Percentiles rank a stretch among this genome's conserved stretches.
These are phyloP conservation scores for Stigmatopora argus DNA, from an alignment of 2,113 vertebrate species.

Conservation along the genomic window DNA sequence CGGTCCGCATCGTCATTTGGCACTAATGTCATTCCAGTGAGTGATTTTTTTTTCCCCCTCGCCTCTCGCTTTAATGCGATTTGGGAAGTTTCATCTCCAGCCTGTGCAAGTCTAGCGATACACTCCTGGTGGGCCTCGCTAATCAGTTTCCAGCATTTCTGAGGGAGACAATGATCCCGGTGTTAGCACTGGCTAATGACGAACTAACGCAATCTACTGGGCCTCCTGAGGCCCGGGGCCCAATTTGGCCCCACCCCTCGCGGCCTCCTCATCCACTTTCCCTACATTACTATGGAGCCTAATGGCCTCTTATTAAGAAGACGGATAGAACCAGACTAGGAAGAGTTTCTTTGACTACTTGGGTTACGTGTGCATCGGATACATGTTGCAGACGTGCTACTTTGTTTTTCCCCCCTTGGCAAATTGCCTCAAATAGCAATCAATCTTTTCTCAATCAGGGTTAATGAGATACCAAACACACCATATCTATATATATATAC, in stretches of 20 bases:
- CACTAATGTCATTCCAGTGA: slow-evolving; percentile 84
- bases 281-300: slow-evolving; percentile 69
- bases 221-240: slow-evolving; percentile 55
- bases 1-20: slow-evolving; percentile 74
- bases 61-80: slow-evolving; percentile 64
- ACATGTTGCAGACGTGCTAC: slow-evolving; percentile 22
- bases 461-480: neutral
- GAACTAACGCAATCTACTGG: slow-evolving; percentile 71
- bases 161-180: slow-evolving; percentile 74
- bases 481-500: neutral
- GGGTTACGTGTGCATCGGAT: slow-evolving; percentile 55
- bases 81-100: slow-evolving; percentile 60
- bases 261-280: slow-evolving; percentile 67
- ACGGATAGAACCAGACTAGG: slow-evolving; percentile 58
- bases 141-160: slow-evolving; percentile 77
- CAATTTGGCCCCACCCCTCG: slow-evolving; percentile 49
- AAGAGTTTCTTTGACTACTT: slow-evolving; percentile 48
- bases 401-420: slow-evolving; percentile 20
- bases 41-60: slow-evolving; percentile 63
- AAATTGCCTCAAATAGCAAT: slow-evolving; percentile 16
- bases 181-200: slow-evolving; percentile 75
- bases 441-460: neutral
- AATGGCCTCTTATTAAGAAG: slow-evolving; percentile 69
- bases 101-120: slow-evolving; percentile 54
- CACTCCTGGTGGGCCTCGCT: slow-evolving; percentile 62